Conservation (phyloP, 2,113 vertebrate species). For the Promerops cafer region DNA sequence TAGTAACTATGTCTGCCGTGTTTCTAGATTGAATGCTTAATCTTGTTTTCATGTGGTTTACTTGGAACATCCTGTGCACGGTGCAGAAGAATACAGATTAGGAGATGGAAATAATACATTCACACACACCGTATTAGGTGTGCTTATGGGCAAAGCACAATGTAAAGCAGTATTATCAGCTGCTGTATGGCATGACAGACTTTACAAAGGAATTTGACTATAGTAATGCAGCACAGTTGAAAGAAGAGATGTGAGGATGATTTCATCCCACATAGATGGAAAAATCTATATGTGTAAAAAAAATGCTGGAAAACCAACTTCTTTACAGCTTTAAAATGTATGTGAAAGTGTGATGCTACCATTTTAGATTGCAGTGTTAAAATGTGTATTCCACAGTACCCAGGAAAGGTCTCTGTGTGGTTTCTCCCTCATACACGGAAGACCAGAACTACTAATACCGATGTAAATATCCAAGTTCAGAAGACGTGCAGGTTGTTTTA, state of each 20-base stretch:
- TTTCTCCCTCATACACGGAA: not conserved
- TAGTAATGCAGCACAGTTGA: not conserved
- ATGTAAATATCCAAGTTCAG: not conserved
- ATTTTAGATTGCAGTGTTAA: not conserved
- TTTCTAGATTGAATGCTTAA: conserved; percentile 18
- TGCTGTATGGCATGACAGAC: not conserved
- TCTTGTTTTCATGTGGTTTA: conserved; percentile 47
- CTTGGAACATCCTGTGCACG: conserved; percentile 22
- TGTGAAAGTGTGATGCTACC: not conserved
- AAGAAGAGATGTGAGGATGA: not conserved
- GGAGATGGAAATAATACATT: not conserved
- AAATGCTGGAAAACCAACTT: not conserved
- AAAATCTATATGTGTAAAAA: not conserved
- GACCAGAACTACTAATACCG: not conserved
- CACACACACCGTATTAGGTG: not conserved
- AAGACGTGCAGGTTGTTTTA: not conserved
- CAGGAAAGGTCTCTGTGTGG: not conserved
- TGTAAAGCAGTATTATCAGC: not conserved
- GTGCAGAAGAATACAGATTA: conserved; percentile 32
- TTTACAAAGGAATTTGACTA: not conserved
- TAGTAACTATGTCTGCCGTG: not conserved
- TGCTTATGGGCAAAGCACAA: not conserved
- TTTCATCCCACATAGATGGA: not conserved
- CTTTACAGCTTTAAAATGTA: not conserved
- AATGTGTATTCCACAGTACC: not conserved